Evolutionary conservation across 2,888 invertebrate species (phyloP).

Genomic region (Saturnia pavonia): DNA sequence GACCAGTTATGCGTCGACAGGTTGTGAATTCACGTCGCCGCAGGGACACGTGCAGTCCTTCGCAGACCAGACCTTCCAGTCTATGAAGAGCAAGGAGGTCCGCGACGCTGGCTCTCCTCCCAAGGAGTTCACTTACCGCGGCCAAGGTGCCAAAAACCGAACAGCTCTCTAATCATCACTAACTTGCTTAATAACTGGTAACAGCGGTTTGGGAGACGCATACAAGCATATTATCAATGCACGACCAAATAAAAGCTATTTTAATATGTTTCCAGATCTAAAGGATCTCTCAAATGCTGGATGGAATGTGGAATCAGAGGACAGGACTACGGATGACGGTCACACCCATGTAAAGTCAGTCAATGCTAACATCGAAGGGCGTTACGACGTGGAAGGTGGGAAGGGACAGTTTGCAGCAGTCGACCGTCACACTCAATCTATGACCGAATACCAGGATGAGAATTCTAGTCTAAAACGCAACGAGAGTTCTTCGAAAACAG

Average conservation of each 20-base stretch:
- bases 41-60: conserved; percentile 86
- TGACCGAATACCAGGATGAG: conserved; percentile 70
- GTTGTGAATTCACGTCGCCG: conserved; percentile 71
- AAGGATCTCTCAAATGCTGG: conserved; percentile 80
- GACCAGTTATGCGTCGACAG: conserved; percentile 64
- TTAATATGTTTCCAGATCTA: conserved; percentile 60
- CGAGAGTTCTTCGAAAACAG: conserved; percentile 61
- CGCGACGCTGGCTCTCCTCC: conserved; percentile 89
- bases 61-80: conserved; percentile 89
- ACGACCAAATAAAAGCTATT: neutral
- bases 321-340: conserved; percentile 84
- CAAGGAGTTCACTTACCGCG: conserved; percentile 80
- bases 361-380: conserved; percentile 84
- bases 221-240: conserved; percentile 20
- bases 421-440: conserved; percentile 82
- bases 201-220: conserved; percentile 26
- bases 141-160: conserved; percentile 70
- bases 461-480: conserved; percentile 67
- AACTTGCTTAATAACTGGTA: conserved; percentile 60
- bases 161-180: conserved; percentile 52
- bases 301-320: conserved; percentile 85
- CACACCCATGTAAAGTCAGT: conserved; percentile 83
- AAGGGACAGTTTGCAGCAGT: conserved; percentile 84
- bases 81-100: conserved; percentile 89
- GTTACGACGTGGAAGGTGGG: conserved; percentile 84